These are phyloP conservation scores for Zeus faber DNA, from an alignment of 2,113 vertebrate genomes.

Conservation along the genomic window DNA sequence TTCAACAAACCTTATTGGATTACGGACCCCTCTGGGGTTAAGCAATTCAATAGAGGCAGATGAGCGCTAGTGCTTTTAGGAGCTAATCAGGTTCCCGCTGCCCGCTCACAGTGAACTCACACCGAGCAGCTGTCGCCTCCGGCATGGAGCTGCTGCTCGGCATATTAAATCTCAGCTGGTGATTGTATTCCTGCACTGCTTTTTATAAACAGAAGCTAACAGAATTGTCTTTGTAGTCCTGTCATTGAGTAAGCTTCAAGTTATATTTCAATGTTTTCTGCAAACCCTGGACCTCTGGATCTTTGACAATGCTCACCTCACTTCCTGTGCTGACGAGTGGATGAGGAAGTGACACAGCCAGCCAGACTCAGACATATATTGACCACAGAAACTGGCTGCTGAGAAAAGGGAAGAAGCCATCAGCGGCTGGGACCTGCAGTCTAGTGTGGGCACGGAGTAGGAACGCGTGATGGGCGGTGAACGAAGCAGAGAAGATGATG, in stretches of 20 bases:
- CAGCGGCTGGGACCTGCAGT: slow-evolving; percentile 37
- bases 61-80: slow-evolving; percentile 28
- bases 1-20: slow-evolving; percentile 32
- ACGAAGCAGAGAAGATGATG: neutral
- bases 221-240: too few species aligned
- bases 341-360: slow-evolving; percentile 47
- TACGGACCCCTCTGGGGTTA: slow-evolving; percentile 13
- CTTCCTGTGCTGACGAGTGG: slow-evolving; percentile 11
- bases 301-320: slow-evolving; percentile 25
- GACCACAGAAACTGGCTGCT: slow-evolving; percentile 35
- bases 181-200: neutral
- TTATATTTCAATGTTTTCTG: too few species aligned
- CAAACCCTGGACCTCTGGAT: too few species aligned
- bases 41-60: slow-evolving; percentile 32
- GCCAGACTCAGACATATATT: slow-evolving; percentile 38
- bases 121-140: slow-evolving; percentile 25
- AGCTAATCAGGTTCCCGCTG: slow-evolving; percentile 29
- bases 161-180: slow-evolving; percentile 7
- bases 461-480: neutral
- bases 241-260: too few species aligned
- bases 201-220: neutral
- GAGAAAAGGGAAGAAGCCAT: slow-evolving; percentile 55
- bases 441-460: neutral
- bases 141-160: slow-evolving; percentile 19
- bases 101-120: slow-evolving; percentile 12